A percentile compares a stretch with the other conserved stretches of the same genome.
These are phyloP conservation scores for Congeria kusceri DNA, from an alignment of 2,888 invertebrate species.

Conservation along the genomic window DNA sequence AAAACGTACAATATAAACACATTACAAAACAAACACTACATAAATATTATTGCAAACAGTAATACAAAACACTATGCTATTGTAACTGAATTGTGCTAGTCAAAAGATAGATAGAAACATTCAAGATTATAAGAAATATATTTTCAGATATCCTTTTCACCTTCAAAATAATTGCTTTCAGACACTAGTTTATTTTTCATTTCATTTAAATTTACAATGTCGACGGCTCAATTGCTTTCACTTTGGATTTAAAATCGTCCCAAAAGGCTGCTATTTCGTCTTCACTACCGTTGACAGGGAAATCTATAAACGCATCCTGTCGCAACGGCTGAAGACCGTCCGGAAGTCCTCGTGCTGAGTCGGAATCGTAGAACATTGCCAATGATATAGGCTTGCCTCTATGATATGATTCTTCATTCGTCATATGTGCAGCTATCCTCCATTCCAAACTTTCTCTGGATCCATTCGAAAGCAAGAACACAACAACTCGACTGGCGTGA, in stretches of 20 bases:
- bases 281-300: background rate
- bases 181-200: too few relatives aligned
- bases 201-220: too few relatives aligned
- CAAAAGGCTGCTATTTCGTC: background rate
- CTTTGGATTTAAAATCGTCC: background rate
- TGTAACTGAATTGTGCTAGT: too few relatives aligned
- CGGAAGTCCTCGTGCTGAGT: background rate
- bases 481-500: background rate
- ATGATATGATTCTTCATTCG: background rate
- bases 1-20: too few relatives aligned
- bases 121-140: too few relatives aligned
- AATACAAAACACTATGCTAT: too few relatives aligned
- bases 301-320: background rate
- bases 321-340: background rate
- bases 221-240: too few relatives aligned
- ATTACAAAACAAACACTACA: too few relatives aligned
- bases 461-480: background rate
- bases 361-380: background rate
- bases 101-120: too few relatives aligned
- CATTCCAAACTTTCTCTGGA: background rate
- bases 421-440: constrained; percentile 8
- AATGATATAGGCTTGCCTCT: background rate
- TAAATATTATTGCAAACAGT: too few relatives aligned
- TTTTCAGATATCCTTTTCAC: too few relatives aligned
- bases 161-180: too few relatives aligned